Percentiles rank a stretch among this genome's conserved stretches.
Conservation (phyloP, 2,797 vertebrate genomes). For the Percopsis omiscomaycus region DNA sequence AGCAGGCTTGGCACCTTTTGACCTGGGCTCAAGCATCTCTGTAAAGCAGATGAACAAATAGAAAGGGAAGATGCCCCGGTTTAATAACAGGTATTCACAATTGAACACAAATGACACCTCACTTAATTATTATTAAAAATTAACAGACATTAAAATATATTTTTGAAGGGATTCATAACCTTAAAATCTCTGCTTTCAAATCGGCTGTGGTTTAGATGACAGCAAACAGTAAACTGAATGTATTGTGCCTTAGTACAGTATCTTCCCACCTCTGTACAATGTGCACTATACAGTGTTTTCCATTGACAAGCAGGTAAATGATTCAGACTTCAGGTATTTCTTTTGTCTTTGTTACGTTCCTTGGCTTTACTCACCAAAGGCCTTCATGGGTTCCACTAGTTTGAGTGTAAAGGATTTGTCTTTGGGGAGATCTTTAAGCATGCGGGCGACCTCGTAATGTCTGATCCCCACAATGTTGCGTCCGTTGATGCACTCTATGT, state of each 20-base stretch:
- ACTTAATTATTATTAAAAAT: too few species aligned
- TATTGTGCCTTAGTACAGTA: not conserved
- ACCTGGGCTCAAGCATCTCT: conserved; percentile 92
- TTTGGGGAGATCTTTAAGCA: conserved; percentile 89
- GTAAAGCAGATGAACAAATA: conserved; percentile 14
- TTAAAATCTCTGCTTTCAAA: too few species aligned
- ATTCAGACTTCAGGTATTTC: not conserved
- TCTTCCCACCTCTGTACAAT: too few species aligned
- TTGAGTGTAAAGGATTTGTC: conserved; percentile 85
- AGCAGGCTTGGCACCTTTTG: conserved; percentile 77
- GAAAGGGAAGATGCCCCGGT: not conserved
- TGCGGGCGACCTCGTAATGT: conserved; percentile 93
- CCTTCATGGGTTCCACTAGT: conserved; percentile 92
- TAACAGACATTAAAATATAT: too few species aligned
- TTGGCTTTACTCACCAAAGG: conserved; percentile 86
- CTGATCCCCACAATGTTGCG: conserved; percentile 82
- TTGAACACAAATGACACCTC: not conserved
- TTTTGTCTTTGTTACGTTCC: not conserved
- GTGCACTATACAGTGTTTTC: too few species aligned
- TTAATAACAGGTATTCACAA: not conserved
- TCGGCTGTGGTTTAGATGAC: too few species aligned
- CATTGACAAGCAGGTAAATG: too few species aligned
- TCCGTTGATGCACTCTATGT: conserved; percentile 92
- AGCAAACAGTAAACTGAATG: too few species aligned
- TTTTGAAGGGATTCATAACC: too few species aligned